phyloP scores from a whole-genome alignment of 2,888 invertebrate genomes.

The Troides oblongomaculatus region DNA sequence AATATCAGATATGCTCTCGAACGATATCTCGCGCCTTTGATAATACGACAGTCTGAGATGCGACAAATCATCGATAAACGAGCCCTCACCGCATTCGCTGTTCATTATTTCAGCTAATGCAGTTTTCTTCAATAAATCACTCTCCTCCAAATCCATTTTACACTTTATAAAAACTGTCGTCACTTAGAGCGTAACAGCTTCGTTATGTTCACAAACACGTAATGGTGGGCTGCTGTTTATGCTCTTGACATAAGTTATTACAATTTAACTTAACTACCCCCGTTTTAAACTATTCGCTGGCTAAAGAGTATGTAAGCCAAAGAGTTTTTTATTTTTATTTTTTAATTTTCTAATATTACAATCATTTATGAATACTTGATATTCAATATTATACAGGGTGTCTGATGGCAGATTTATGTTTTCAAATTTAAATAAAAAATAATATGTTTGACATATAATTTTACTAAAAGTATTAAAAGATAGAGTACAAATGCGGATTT shows the following conservation, averaged over 20 bases:
- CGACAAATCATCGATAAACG: slow-evolving; percentile 58
- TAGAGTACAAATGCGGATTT: no score
- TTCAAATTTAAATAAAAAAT: no score
- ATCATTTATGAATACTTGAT: no score
- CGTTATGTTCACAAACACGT: not conserved
- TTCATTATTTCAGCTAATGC: slow-evolving; percentile 4
- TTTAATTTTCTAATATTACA: no score
- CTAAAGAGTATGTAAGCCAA: no score
- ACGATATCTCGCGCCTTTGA: slow-evolving; percentile 33
- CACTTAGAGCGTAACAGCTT: not conserved
- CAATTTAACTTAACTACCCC: no score
- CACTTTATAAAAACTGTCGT: not conserved
- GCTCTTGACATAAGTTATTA: not conserved
- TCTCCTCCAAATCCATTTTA: slow-evolving; percentile 25
- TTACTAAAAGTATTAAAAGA: no score
- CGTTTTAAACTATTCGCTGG: no score
- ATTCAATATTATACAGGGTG: no score
- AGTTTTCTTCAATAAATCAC: slow-evolving; percentile 12
- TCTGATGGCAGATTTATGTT: no score
- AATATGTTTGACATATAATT: no score
- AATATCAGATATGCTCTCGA: slow-evolving; percentile 22
- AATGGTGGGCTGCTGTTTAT: not conserved
- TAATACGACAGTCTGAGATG: slow-evolving; percentile 59
- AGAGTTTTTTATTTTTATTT: no score
- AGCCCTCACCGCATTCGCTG: slow-evolving; percentile 28